phyloP scores from a whole-genome alignment of 2,113 vertebrate species.

The Lethenteron reissneri region DNA sequence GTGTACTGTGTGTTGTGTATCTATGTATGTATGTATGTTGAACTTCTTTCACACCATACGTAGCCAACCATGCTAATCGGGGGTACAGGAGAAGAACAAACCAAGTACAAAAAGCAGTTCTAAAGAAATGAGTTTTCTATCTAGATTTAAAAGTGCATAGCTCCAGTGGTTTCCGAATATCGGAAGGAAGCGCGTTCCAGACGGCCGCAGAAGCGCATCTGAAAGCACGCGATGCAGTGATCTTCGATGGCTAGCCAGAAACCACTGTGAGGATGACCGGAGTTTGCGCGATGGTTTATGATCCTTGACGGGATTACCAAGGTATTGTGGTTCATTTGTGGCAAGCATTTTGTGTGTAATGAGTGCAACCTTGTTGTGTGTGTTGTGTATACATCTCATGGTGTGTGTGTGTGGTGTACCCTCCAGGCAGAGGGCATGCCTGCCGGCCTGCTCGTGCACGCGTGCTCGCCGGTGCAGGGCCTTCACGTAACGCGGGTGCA shows the following conservation, averaged over 20 bases:
- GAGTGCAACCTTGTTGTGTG: neutral
- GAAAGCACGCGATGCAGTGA: neutral
- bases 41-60: too few species aligned
- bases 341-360: neutral
- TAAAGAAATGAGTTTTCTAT: too few species aligned
- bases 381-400: neutral
- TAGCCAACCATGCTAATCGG: too few species aligned
- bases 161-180: too few species aligned
- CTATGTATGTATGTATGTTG: too few species aligned
- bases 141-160: too few species aligned
- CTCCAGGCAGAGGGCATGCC: neutral
- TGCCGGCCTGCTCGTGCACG: neutral
- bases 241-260: neutral
- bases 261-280: neutral
- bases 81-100: too few species aligned
- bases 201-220: too few species aligned
- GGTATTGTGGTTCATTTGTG: neutral
- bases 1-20: too few species aligned
- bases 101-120: too few species aligned
- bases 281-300: neutral
- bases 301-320: neutral
- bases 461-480: neutral
- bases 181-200: too few species aligned
- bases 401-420: neutral
- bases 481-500: slow-evolving; percentile 2